phyloP scores from a whole-genome alignment of 1,140 invertebrate species.

The Lamellibrachia luymesi region DNA sequence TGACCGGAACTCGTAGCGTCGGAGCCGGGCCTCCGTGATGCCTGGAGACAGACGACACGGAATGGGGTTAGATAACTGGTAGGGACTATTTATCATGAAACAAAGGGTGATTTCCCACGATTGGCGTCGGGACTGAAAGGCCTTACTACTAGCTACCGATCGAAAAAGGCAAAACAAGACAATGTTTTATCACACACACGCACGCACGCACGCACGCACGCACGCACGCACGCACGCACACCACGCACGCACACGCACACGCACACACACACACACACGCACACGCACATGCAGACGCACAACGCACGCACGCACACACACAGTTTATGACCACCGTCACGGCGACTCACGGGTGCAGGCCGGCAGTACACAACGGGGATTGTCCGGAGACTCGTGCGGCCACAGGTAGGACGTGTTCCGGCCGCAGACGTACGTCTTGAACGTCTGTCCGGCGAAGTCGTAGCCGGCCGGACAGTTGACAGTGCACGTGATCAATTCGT shows the following conservation, averaged over 20 bases:
- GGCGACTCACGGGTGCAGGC: conserved; percentile 21
- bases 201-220: too few relatives aligned
- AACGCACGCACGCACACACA: neutral
- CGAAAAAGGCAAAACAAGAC: too few relatives aligned
- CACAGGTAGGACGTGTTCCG: conserved; percentile 18
- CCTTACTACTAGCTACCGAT: neutral
- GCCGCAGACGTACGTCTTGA: conserved; percentile 18
- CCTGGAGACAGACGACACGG: neutral
- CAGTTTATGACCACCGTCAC: neutral
- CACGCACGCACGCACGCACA: too few relatives aligned
- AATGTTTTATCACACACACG: too few relatives aligned
- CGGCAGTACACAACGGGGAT: conserved; percentile 18
- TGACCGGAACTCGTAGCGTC: conserved; percentile 18
- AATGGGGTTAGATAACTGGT: neutral
- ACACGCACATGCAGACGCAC: neutral
- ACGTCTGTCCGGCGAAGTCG: conserved; percentile 15
- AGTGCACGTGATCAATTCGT: conserved; percentile 15
- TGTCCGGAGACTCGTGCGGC: conserved; percentile 26
- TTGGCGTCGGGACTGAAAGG: neutral
- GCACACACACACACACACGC: too few relatives aligned
- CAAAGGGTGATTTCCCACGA: neutral
- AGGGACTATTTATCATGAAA: too few relatives aligned
- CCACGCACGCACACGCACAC: too few relatives aligned
- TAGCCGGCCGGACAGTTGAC: conserved; percentile 9
- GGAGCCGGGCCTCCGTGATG: neutral